phyloP scores from a whole-genome alignment of 2,113 vertebrate genomes.

The Gnathonemus longibarbis region DNA sequence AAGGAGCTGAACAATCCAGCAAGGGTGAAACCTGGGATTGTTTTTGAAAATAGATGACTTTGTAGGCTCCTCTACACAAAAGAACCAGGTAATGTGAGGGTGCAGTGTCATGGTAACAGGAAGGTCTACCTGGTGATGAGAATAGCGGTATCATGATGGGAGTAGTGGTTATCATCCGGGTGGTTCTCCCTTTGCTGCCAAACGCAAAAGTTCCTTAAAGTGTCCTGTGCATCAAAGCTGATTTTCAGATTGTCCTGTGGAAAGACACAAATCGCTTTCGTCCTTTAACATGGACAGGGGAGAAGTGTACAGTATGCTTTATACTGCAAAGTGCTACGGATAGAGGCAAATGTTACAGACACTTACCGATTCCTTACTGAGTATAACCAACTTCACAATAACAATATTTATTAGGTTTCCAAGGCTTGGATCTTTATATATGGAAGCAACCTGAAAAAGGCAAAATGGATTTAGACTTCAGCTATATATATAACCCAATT shows the following conservation, averaged over 20 bases:
- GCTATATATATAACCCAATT: neutral
- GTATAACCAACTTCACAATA: slow-evolving; percentile 91
- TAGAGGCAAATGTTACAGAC: slow-evolving; percentile 32
- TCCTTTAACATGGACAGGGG: neutral
- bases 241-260: slow-evolving; percentile 84
- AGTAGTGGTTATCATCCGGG: slow-evolving; percentile 77
- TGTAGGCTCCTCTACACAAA: neutral
- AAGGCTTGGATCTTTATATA: slow-evolving; percentile 98
- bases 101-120: neutral
- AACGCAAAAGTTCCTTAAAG: slow-evolving; percentile 95
- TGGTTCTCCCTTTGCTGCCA: slow-evolving; percentile 91
- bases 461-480: neutral
- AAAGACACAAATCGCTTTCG: slow-evolving; percentile 2
- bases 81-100: neutral
- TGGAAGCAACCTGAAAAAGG: slow-evolving; percentile 83
- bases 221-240: slow-evolving; percentile 92
- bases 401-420: slow-evolving; percentile 98
- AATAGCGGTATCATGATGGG: slow-evolving; percentile 87
- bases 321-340: slow-evolving; percentile 28
- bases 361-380: slow-evolving; percentile 90
- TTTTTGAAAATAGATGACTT: neutral
- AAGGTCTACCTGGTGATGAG: slow-evolving; percentile 82
- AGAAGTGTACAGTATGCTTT: slow-evolving; percentile 1
- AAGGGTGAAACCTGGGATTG: neutral
- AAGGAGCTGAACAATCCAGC: neutral